A percentile compares a stretch with the other conserved stretches of the same genome.
Conservation (phyloP, 1,140 invertebrate species). For the Micrasema minimum region DNA sequence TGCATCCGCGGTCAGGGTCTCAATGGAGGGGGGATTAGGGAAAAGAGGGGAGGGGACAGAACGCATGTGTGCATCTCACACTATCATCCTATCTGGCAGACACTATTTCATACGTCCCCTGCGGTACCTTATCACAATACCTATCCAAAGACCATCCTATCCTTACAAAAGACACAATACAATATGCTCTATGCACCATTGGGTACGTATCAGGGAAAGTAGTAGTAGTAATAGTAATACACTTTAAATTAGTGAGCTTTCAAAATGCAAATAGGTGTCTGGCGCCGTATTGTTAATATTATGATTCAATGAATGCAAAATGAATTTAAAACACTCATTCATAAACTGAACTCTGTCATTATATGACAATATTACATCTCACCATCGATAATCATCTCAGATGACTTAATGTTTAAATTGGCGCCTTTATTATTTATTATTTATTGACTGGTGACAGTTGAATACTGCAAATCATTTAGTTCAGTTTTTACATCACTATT, state of each 20-base stretch:
- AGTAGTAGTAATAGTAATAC: background rate
- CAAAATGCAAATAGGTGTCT: constrained; percentile 44
- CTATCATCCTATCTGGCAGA: no score
- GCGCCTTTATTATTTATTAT: background rate
- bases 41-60: no score
- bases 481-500: no score
- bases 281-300: constrained; percentile 37
- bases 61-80: no score
- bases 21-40: no score
- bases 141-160: no score
- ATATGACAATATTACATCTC: background rate
- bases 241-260: constrained; percentile 1
- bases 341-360: constrained; percentile 27
- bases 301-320: constrained; percentile 25
- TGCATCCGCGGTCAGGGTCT: no score
- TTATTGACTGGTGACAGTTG: background rate
- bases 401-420: background rate
- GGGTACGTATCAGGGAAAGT: no score
- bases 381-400: background rate
- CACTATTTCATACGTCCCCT: no score
- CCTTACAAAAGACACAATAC: no score
- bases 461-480: background rate
- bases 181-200: no score
- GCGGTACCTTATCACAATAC: no score
- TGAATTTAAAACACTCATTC: constrained; percentile 40